These are phyloP conservation scores for Hemiprocne comata DNA, from an alignment of 2,113 vertebrate genomes.

Conservation along the genomic window DNA sequence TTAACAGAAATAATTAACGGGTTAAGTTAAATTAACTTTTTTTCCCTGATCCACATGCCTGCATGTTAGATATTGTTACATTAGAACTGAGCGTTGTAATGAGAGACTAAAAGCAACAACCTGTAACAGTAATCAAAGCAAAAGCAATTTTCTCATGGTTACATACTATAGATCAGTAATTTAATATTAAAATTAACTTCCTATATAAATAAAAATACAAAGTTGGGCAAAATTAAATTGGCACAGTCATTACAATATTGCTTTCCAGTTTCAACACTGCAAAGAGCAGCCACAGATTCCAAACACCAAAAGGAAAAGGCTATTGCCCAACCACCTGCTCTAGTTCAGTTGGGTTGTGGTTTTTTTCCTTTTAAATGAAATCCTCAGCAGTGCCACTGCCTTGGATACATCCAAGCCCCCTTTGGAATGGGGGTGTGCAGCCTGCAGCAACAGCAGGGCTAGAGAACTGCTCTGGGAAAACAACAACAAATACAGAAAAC, in stretches of 20 bases:
- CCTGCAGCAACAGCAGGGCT: not conserved
- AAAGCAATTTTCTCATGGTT: slow-evolving; percentile 21
- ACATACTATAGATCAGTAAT: slow-evolving; percentile 37
- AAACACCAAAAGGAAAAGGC: not conserved
- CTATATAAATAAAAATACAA: slow-evolving; percentile 63
- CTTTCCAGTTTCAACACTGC: slow-evolving; percentile 67
- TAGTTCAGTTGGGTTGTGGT: not conserved
- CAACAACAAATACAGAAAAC: not conserved
- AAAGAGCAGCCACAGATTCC: slow-evolving; percentile 20
- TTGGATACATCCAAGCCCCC: not conserved
- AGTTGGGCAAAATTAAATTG: slow-evolving; percentile 70
- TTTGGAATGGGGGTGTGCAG: not conserved
- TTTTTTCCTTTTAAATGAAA: not conserved
- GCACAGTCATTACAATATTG: slow-evolving; percentile 73
- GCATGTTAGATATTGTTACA: slow-evolving; percentile 80
- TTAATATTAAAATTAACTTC: slow-evolving; percentile 58
- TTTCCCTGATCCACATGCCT: slow-evolving; percentile 83
- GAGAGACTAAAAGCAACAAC: slow-evolving; percentile 63
- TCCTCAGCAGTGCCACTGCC: not conserved
- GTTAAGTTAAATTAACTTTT: slow-evolving; percentile 63
- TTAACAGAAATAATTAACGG: slow-evolving; percentile 61
- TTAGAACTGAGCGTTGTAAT: slow-evolving; percentile 41
- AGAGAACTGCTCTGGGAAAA: not conserved
- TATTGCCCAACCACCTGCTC: not conserved
- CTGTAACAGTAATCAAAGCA: slow-evolving; percentile 71